Evolutionary conservation across 2,797 vertebrate genomes (phyloP), one percentile per base, ranked within the genome.

Genomic region (Mormyrops attenuatus): DNA sequence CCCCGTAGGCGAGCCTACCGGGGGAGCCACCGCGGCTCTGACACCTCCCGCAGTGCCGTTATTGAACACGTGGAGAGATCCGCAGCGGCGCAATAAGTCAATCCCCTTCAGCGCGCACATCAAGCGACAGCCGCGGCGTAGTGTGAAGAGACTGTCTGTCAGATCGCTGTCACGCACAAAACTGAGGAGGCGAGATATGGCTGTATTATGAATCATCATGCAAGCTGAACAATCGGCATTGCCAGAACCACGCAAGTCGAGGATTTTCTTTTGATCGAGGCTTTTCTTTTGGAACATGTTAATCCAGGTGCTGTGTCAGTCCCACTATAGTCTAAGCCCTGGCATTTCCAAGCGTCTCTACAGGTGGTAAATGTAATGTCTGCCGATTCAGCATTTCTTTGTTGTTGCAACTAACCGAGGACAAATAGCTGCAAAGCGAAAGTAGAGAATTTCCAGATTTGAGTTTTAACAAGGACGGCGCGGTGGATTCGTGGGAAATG

Each of bases 1-100:
- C 93, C 89, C 92, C 94, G 93, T 90, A 53, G 69, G 91, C 93
- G 8, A 94, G 92, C 94, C 94, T 93, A 93, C 93, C 93, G 91
- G 82, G 92, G 90, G 91, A 92, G 89, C 34, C 49, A 47, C 11
- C 60, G 89, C 63, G 88, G 91, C 88, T 91, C 92, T 92, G 94
- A 95, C 92, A 93, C 91, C 91, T 91, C 63, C 6, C 2, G 49
- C 53, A 11, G 57, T 41, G 77, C 91, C 82, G 77, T 90, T 91
- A 63, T 90, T 92, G 85, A 91, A 92, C 90, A 92, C 73, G 60
- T 80, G 90, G 93, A 90, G 86, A 89, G 91, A 92, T 85, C 92
- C 17, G 20, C 85, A 60, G 80, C 5, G 26, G 50, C 1, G 41
- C 17, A 26, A 89, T 90, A 41, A 89, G 90, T 49, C 26, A 47